A percentile compares a stretch with the other conserved stretches of the same genome.
Evolutionary conservation across 2,113 vertebrate species (phyloP).

Genomic region (Murina feae): DNA sequence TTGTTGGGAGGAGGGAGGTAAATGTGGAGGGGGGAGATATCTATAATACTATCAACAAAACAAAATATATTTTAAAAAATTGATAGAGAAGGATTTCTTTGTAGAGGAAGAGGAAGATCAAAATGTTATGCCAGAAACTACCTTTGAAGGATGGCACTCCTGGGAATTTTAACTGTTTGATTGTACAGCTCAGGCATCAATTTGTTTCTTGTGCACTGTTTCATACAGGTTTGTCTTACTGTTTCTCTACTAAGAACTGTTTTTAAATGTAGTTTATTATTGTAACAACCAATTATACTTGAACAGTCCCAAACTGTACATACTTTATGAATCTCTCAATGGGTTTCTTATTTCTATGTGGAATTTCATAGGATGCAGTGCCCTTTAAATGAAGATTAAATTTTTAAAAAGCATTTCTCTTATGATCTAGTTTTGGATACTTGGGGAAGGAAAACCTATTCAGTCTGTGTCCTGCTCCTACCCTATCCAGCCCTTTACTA

Average conservation of each 20-base stretch:
- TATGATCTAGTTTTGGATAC: background rate
- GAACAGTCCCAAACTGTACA: background rate
- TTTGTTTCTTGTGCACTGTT: background rate
- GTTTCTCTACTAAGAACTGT: background rate
- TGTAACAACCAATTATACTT: background rate
- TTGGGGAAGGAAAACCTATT: background rate
- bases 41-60: too few relatives aligned
- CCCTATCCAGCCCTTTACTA: background rate
- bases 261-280: background rate
- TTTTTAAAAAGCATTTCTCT: background rate
- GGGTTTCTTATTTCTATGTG: background rate
- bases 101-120: background rate
- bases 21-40: too few relatives aligned
- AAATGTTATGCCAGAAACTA: background rate
- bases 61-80: background rate
- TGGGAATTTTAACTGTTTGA: background rate
- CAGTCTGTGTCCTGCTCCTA: background rate
- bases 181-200: background rate
- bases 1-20: too few relatives aligned
- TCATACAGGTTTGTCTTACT: background rate
- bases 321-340: background rate
- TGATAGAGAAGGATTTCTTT: background rate
- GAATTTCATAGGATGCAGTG: background rate
- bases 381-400: background rate
- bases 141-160: background rate